Base-by-base conservation (phyloP, 2,888 invertebrate species). In the Nymphalis urticae region DNA sequence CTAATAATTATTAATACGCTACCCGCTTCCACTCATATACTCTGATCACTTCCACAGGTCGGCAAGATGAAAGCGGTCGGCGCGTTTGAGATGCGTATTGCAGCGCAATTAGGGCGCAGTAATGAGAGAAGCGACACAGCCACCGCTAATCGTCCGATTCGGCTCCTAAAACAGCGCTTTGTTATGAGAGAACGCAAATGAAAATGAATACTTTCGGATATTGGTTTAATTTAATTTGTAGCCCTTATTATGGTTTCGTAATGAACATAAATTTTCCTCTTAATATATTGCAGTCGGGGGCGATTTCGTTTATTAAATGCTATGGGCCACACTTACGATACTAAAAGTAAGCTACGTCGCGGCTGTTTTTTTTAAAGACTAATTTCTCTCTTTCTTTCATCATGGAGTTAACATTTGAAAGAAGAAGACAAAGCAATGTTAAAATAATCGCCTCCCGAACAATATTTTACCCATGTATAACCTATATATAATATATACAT, bases 41-140 rank as follows among this genome's bases (percentile, higher is more conserved):
- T 47, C 48, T 72, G 66, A 21, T 7, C 79, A 17, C 79, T 66
- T 48, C 76, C 77, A 21, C 16, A 66, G 47, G 79, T 80, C 90
- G 91, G 91, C 83, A 79, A 91, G 89, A 89, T 90, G 86, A 92
- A 92, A 92, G 91, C 81, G 74, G 80, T 82, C 91, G 91, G 91
- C 81, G 80, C 89, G 82, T 91, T 90, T 91, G 90, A 87, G 82
- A 76, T 80, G 82, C 80, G 82, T 81, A 81, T 80, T 82, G 85
- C 85, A 82, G 82, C 83, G 87, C 89, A 90, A 91, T 91, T 89
- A 91, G 88, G 89, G 82, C 82, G 64, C 82, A 76, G 90, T 90
- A 91, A 91, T 92, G 89, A 91, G 91, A 85, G 86, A 79, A 79
- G 86, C 90, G 91, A 90, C 90, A 90, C 87, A 85, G 85, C 86